Evolutionary conservation across 2,888 invertebrate species (phyloP), one percentile per base, ranked within the genome.

Genomic region (Eudemis profundana): DNA sequence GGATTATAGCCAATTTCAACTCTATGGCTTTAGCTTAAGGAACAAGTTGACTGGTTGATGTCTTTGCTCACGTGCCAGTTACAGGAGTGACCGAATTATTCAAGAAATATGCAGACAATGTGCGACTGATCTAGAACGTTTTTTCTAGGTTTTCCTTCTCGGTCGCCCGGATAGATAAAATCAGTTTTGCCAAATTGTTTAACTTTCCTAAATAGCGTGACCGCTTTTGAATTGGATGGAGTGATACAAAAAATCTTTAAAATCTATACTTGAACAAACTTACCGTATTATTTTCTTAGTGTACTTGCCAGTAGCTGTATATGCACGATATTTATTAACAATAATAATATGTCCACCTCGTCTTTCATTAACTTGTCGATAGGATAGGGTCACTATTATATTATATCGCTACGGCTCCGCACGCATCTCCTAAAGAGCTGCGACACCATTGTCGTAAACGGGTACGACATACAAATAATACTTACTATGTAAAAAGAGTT

Each of bases 21-120:
- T 46, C 7, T 51, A 38, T 4, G 14, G 15, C 23, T 10, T 19
- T 12, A 8, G 12, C 1, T n/a, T 5, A n/a, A 46, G n/a, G 21
- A 23, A 38, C n/a, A 3, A 8, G n/a, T n/a, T 23, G 12, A 8
- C 5, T 10, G 10, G 4, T 14, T n/a, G 5, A 27, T 23, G 14
- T 33, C 8, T 29, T 36, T 53, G 59, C 14, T 49, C 54, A 50
- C 47, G 49, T 42, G 44, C 19, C 12, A n/a, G 44, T 7, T 57
- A 15, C 27, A 27, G 46, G 21, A 38, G 14, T 51, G 46, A 17
- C 36, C 36, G 46, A 51, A 29, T 51, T 53, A 36, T 64, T 27
- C 51, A 42, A 64, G 50, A 59, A 51, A 44, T 27, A 27, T 42
- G n/a, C 42, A 57, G 15, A 62, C 33, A 29, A 23, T 29, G n/a